Evolutionary conservation across 2,797 vertebrate genomes (phyloP).

Genomic region (Euphonia xanthogaster): DNA sequence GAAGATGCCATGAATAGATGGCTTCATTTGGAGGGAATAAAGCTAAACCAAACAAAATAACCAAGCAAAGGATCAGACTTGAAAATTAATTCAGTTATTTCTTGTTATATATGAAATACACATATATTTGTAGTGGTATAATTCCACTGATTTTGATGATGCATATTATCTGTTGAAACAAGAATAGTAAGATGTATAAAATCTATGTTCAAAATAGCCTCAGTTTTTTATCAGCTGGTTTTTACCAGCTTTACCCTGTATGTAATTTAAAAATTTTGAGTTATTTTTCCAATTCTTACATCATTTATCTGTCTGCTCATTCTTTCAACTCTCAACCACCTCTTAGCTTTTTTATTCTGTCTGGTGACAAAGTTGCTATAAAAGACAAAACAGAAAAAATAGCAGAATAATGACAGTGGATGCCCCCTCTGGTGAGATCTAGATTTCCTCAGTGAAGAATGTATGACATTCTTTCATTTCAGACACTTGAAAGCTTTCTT

Average conservation of each 20-base stretch:
- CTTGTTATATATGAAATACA: neutral
- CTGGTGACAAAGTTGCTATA: neutral
- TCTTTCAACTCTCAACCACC: neutral
- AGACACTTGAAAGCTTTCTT: constrained; percentile 10
- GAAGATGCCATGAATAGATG: neutral
- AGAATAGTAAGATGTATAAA: neutral
- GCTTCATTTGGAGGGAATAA: neutral
- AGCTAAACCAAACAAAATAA: neutral
- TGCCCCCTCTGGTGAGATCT: neutral
- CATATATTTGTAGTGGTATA: neutral
- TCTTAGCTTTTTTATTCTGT: neutral
- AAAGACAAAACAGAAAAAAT: constrained; percentile 2
- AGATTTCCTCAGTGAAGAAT: neutral
- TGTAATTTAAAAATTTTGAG: neutral
- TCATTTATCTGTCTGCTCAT: neutral
- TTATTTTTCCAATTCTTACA: neutral
- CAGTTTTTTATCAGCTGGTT: neutral
- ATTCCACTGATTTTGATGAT: neutral
- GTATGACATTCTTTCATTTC: neutral
- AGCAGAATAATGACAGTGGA: neutral
- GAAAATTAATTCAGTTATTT: neutral
- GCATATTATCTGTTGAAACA: neutral
- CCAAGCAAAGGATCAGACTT: neutral
- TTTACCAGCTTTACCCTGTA: neutral
- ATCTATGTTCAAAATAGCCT: neutral